Conservation (phyloP, 2,113 vertebrate species). For the Eulemur macaco region DNA sequence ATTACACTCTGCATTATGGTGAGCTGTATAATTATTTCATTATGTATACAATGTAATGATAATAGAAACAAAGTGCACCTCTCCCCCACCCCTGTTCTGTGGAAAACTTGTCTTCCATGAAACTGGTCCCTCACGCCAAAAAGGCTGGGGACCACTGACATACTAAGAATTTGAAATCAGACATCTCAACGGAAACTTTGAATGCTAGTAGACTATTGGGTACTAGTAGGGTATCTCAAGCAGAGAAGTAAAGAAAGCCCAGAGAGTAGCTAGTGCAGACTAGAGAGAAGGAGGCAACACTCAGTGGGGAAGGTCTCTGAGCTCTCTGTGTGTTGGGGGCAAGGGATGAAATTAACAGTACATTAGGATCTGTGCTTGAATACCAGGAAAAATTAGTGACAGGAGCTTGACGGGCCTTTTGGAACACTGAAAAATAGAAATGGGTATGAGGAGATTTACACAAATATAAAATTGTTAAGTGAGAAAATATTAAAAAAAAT, state of each 20-base stretch:
- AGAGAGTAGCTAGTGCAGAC: too few species aligned
- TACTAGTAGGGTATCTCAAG: background rate
- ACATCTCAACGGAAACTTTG: background rate
- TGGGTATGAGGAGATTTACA: background rate
- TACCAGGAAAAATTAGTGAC: background rate
- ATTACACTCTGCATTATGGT: too few species aligned
- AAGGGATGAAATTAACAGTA: background rate
- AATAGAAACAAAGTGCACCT: too few species aligned
- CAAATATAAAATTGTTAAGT: background rate
- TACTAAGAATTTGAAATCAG: background rate
- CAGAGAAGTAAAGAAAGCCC: background rate
- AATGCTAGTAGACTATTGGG: background rate
- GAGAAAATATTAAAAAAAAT: background rate
- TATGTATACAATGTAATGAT: too few species aligned
- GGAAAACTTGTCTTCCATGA: too few species aligned
- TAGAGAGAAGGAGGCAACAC: accelerated
- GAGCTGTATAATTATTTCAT: too few species aligned
- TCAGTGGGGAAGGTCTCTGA: accelerated
- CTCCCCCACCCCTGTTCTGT: too few species aligned
- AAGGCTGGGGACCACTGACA: too few species aligned
- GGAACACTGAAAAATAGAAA: background rate
- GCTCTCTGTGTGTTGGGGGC: too few species aligned
- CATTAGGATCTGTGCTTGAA: background rate
- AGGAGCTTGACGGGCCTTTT: background rate
- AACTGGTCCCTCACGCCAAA: too few species aligned